Conservation (phyloP, 92 coral and sea anemone genomes). For the Zoanthus gigantus region DNA sequence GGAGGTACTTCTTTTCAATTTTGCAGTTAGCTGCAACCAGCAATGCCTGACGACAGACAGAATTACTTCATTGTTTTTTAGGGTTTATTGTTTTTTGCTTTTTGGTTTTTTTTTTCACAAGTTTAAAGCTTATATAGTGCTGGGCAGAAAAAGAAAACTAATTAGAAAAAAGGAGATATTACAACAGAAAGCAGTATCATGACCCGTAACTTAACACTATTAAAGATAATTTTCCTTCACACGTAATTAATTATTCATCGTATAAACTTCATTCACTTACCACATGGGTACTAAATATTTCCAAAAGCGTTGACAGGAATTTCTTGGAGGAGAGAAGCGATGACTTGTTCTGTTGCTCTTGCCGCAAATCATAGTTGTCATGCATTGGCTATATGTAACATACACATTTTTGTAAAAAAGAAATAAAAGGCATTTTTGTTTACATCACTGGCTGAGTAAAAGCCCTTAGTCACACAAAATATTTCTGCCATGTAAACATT, state of each 20-base stretch:
- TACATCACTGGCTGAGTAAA: not conserved
- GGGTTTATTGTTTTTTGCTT: too few relatives aligned
- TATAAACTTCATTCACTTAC: slow-evolving; percentile 61
- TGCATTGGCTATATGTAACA: slow-evolving; percentile 87
- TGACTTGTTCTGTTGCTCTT: slow-evolving; percentile 94
- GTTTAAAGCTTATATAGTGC: too few relatives aligned
- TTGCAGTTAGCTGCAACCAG: too few relatives aligned
- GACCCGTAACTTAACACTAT: not conserved
- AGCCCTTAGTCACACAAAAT: not conserved
- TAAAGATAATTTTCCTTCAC: not conserved
- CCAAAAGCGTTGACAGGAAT: slow-evolving; percentile 86
- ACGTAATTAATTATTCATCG: not conserved
- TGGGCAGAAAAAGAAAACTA: too few relatives aligned
- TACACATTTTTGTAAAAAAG: not conserved
- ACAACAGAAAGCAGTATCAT: too few relatives aligned
- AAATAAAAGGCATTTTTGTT: not conserved
- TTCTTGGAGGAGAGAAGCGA: slow-evolving; percentile 95
- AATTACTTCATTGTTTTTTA: too few relatives aligned
- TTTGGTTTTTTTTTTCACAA: too few relatives aligned
- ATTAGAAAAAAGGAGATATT: not conserved
- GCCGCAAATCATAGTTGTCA: slow-evolving; percentile 95
- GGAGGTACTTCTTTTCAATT: too few relatives aligned
- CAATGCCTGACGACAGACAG: too few relatives aligned
- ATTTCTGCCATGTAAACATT: too few relatives aligned
- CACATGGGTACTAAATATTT: slow-evolving; percentile 94